phyloP scores from a whole-genome alignment of 2,113 vertebrate genomes.

The Pseudolaguvia tuberculata region DNA sequence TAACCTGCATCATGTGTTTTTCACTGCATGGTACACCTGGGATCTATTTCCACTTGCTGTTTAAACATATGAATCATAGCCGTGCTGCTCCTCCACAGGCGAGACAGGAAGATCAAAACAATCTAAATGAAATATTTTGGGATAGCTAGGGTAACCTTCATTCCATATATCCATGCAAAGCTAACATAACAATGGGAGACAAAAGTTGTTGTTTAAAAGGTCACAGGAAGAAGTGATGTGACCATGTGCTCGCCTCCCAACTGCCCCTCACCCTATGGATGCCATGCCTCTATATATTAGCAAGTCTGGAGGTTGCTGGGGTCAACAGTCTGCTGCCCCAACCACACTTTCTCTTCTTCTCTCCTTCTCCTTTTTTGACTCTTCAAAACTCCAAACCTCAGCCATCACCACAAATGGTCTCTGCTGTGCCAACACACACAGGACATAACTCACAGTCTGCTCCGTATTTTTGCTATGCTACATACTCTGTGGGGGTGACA shows the following conservation, averaged over 20 bases:
- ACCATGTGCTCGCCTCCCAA: constrained; percentile 7
- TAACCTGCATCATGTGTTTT: constrained; percentile 14
- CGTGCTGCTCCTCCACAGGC: neutral
- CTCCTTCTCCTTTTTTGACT: constrained; percentile 39
- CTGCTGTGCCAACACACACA: constrained; percentile 65
- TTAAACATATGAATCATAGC: constrained; percentile 6
- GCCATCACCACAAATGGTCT: constrained; percentile 61
- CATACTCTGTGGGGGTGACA: constrained; percentile 44
- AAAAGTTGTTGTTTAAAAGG: constrained; percentile 12
- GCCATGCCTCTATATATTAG: constrained; percentile 30
- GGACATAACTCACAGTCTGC: constrained; percentile 56
- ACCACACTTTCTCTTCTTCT: constrained; percentile 22
- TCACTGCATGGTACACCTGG: constrained; percentile 24
- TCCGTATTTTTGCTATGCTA: constrained; percentile 46
- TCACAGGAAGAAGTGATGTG: constrained; percentile 16
- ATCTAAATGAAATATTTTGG: constrained; percentile 5
- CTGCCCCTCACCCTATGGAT: constrained; percentile 18
- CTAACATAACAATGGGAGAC: neutral
- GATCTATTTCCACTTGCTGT: constrained; percentile 26
- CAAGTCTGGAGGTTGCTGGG: constrained; percentile 31
- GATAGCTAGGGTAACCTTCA: neutral
- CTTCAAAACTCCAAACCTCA: constrained; percentile 59
- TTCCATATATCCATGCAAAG: neutral
- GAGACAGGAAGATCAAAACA: neutral
- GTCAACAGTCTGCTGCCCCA: constrained; percentile 43